Evolutionary conservation across 2,888 invertebrate genomes (phyloP), one percentile per base, ranked within the genome.

Genomic region (Oscheius sp.): DNA sequence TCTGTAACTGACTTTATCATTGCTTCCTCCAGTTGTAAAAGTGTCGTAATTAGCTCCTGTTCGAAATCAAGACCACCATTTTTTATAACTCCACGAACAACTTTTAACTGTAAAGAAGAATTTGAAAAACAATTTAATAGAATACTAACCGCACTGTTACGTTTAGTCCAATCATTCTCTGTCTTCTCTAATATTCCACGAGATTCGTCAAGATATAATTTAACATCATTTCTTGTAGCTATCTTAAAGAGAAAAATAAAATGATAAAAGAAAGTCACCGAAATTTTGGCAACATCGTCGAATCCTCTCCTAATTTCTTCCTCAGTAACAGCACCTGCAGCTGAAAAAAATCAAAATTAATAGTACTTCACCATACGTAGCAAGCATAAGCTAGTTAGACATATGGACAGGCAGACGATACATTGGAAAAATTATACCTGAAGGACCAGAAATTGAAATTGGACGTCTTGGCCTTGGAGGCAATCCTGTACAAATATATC

Each of bases 151-250:
- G 92, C 91, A 68, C 95, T 95, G n/a, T 92, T 91, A 68, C 96
- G 89, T 87, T 93, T 94, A 88, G 94, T 94, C 96, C 97, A 97
- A 86, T 94, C 94, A 81, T 92, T 91, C 80, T 90, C 91, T 47
- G 92, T 89, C 88, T 95, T 71, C 28, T 68, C 71, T 45, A 78
- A 47, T 6, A 70, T 68, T 1, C 22, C 33, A 8, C 69, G 36
- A 12, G 56, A 28, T 1, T 30, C 28, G 6, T 67, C 63, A n/a
- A 70, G n/a, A 2, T 62, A 51, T 3, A 20, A 12, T 8, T 17
- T 38, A 4, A 62, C 24, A 32, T 67, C 62, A 28, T 59, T 32
- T 22, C 24, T 24, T 24, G 14, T 26, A 45, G 26, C n/a, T 24
- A 65, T 65, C 65, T 65, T 28, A 38, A 32, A 33, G 20, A 54